Evolutionary conservation across 2,797 vertebrate species (phyloP).

Genomic region (Amblyraja radiata): DNA sequence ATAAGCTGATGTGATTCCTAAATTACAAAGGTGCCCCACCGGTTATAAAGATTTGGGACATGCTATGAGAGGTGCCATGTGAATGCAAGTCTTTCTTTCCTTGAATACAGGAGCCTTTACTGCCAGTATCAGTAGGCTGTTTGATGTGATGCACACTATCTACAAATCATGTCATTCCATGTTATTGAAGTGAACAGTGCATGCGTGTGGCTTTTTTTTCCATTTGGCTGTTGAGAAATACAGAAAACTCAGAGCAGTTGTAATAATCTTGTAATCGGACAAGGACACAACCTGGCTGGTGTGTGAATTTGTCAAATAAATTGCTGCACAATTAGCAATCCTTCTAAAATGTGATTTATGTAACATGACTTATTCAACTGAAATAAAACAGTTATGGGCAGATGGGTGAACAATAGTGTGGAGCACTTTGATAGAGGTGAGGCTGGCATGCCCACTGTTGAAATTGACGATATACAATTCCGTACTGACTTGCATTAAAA

Average conservation of each 20-base stretch:
- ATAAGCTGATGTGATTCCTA: background rate
- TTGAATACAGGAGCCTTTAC: background rate
- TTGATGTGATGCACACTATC: background rate
- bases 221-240: background rate
- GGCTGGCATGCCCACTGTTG: too few species aligned
- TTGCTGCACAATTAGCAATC: background rate
- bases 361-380: background rate
- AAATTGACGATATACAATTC: background rate
- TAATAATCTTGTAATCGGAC: background rate
- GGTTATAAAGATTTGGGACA: background rate
- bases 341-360: background rate
- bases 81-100: background rate
- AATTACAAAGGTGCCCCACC: background rate
- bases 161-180: background rate
- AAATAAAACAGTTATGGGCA: background rate
- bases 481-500: background rate
- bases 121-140: background rate
- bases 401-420: background rate
- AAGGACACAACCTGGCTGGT: background rate
- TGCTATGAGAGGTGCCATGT: background rate
- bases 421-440: background rate
- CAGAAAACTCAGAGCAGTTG: too few species aligned
- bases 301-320: background rate
- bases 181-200: background rate
- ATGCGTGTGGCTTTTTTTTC: background rate